Evolutionary conservation across 1,140 invertebrate genomes (phyloP), one percentile per base, ranked within the genome.

Genomic region (Cecropterus lyciades): DNA sequence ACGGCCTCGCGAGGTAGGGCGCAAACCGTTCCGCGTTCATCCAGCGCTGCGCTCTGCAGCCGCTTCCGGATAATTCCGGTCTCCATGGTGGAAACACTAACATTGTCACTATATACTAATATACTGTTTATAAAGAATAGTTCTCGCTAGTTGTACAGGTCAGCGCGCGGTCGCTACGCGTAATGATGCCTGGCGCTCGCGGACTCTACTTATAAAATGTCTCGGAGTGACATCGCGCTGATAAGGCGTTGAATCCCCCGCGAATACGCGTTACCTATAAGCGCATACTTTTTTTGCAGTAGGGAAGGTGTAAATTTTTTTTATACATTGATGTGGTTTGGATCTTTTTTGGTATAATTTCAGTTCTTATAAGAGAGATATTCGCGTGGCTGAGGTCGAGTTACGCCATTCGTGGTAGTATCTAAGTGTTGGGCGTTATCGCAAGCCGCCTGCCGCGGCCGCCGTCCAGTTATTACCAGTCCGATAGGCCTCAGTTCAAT

Each of bases 171-270:
- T 78, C 82, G 72, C 67, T 73, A 72, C 72, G 74, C 76, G 75
- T 81, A 89, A 80, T 91, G 87, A 80, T 82, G 80, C 59, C 67
- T 72, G 62, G 62, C 70, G 60, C 72, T 57, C 80, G 80, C 64
- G 62, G 72, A 76, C 79, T 77, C 70, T 87, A 87, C 84, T 91
- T 90, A 90, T 91, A 91, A 89, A 87, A 88, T 78, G 80, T 87
- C 85, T 89, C 76, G 63, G 57, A 74, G 69, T 82, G 82, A 85
- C 78, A 82, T 69, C 80, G 77, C 72, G 72, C 85, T 85, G 89
- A 92, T 92, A 92, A 89, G 81, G 63, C 69, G 56, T 65, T 72
- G 79, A 84, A 69, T 85, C 87, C 89, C 89, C 89, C 80, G 87
- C 89, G 89, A 90, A 88, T 73, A 77, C 55, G 27, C 55, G 51